phyloP scores from a whole-genome alignment of 1,140 invertebrate genomes.

The Drosophila equinoxialis region DNA sequence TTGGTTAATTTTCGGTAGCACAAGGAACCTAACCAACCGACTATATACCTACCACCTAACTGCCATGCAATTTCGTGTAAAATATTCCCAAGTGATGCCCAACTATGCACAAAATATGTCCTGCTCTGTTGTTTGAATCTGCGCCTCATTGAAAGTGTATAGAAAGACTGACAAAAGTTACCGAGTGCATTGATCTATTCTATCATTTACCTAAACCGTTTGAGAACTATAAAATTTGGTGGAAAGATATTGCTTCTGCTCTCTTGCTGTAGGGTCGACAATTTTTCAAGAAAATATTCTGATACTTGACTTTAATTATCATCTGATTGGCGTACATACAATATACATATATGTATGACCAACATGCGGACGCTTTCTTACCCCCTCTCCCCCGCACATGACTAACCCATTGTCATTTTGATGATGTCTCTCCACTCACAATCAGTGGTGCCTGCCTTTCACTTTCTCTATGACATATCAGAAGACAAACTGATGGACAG shows the following conservation, averaged over 20 bases:
- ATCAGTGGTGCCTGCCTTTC: neutral
- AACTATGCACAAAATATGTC: neutral
- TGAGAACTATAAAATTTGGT: no score
- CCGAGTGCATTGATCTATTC: no score
- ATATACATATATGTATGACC: neutral
- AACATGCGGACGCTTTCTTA: neutral
- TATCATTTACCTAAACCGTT: no score
- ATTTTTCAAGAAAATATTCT: no score
- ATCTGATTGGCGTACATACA: neutral
- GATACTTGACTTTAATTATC: no score
- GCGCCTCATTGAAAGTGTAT: no score
- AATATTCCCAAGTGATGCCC: constrained; percentile 14
- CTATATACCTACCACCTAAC: neutral
- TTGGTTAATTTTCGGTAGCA: constrained; percentile 26
- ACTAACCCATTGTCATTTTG: constrained; percentile 4
- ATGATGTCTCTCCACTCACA: neutral
- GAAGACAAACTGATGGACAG: neutral
- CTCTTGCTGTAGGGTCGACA: no score
- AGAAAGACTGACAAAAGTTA: no score
- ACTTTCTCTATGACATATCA: constrained; percentile 5
- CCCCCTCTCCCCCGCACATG: no score
- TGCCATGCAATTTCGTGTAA: constrained; percentile 37
- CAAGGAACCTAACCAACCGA: neutral
- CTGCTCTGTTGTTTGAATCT: neutral
- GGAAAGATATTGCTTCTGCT: no score